Base-by-base conservation (phyloP, 1,140 invertebrate species). In the Ctenoplectra terminalis region DNA sequence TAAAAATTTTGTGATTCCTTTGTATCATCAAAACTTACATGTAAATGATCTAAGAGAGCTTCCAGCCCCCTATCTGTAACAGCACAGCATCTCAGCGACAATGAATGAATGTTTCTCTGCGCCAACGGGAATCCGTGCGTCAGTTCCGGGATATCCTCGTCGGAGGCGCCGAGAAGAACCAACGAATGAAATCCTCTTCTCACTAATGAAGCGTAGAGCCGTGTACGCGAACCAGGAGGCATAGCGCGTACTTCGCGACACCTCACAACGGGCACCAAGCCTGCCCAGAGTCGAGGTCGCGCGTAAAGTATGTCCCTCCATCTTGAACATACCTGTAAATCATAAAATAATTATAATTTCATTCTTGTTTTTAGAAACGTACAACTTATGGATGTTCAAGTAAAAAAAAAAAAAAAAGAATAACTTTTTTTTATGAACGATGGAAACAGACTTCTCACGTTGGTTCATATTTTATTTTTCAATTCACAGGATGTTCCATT, bases 221-320 rank as follows among this genome's bases (percentile, higher is more conserved):
- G 94, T 60, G 96, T 95, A 85, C 95, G 95, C 82, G 96, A 96
- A 83, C 95, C 95, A 29, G 95, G 95, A n/a, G 95, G 93, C 89
- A 95, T 94, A 31, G 94, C 93, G 37, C 96, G 94, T 26, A 98
- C 94, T 82, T 98, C 97, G 40, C 97, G 95, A 90, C 97, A 98
- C 82, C 97, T 96, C 17, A 99, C 93, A 4, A 97, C 96, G 0
- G 98, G 97, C 63, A 97, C 94, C 58, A 98, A 94, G 2, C 97
- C 97, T 26, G 95, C 94, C 98, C 98, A 99, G 93, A 96, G 97
- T 60, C 96, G 94, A 0, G 97, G 97, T 54, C 96, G 96, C 34
- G 97, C 95, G 91, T 99, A 99, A 34, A 99, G 93, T 67, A 98
- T 94, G 88, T 98, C 97, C 76, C 97, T 95, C 98, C 98, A 99